Evolutionary conservation across 1,140 invertebrate genomes (phyloP).

Genomic region (Bombus ignitus): DNA sequence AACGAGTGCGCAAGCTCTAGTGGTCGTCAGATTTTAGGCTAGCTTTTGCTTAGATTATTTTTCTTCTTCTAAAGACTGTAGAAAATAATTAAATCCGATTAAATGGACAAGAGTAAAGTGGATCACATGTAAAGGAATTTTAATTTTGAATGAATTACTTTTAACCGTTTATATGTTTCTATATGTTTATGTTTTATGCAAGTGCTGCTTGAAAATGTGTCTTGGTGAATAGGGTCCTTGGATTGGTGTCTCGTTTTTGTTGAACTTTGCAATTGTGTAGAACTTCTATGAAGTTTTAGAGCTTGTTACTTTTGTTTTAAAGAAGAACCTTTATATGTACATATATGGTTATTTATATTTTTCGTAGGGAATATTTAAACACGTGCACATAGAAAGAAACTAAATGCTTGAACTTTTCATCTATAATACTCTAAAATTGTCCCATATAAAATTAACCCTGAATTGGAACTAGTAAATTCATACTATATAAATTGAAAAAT

Average conservation of each 20-base stretch:
- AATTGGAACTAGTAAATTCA: too few species aligned
- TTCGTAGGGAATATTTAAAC: not conserved
- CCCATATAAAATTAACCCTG: not conserved
- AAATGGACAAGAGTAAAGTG: not conserved
- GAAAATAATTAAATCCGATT: not conserved
- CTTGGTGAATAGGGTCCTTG: not conserved
- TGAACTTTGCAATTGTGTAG: not conserved
- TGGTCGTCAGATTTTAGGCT: not conserved
- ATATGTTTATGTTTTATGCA: not conserved
- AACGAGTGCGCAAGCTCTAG: conserved; percentile 6
- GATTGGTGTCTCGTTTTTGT: not conserved
- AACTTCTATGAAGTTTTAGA: not conserved
- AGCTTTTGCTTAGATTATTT: not conserved
- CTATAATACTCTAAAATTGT: not conserved
- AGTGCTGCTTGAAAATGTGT: too few species aligned
- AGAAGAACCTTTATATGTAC: too few species aligned
- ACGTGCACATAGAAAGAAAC: too few species aligned
- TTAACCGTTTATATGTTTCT: not conserved
- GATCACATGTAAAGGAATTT: not conserved
- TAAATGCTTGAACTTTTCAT: too few species aligned
- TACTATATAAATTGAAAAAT: too few species aligned
- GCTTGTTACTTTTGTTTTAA: not conserved
- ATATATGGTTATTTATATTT: not conserved
- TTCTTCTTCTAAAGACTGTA: not conserved
- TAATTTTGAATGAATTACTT: not conserved